Conservation (phyloP, 2,888 invertebrate genomes). For the Conchocele bisecta region DNA sequence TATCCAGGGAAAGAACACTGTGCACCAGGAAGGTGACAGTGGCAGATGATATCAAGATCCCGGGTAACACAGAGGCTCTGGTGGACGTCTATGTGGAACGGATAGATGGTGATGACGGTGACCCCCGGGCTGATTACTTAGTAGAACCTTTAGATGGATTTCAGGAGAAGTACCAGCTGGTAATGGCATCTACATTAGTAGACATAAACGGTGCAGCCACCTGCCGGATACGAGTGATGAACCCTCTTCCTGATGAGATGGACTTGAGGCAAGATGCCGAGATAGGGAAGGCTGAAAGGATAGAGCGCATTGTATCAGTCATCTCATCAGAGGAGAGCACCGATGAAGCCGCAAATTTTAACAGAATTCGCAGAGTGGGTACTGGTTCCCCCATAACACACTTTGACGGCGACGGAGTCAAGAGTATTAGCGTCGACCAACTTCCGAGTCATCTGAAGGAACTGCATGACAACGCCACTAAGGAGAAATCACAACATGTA, state of each 20-base stretch:
- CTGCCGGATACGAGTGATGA: constrained; percentile 3
- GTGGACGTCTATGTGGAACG: constrained; percentile 38
- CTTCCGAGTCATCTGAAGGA: not conserved
- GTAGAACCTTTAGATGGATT: constrained; percentile 5
- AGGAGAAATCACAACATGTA: not conserved
- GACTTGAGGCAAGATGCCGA: not conserved
- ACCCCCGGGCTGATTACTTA: not conserved
- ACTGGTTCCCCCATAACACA: too few relatives aligned
- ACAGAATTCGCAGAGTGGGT: not conserved
- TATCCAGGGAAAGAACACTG: not conserved
- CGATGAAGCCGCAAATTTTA: not conserved
- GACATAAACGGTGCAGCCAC: constrained; percentile 5
- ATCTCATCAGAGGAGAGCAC: not conserved
- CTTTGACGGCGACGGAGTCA: too few relatives aligned
- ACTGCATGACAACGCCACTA: not conserved
- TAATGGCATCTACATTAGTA: constrained; percentile 4
- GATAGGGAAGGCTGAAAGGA: constrained; percentile 1
- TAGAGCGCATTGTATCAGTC: not conserved
- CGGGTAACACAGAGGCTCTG: constrained; percentile 19
- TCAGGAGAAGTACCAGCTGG: constrained; percentile 3
- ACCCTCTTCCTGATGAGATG: not conserved
- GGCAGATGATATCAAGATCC: constrained; percentile 23
- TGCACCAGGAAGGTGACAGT: constrained; percentile 16
- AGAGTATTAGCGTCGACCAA: too few relatives aligned
- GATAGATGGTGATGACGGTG: constrained; percentile 18